Percentiles rank a stretch among this genome's conserved stretches.
phyloP scores from a whole-genome alignment of 2,797 vertebrate genomes.

The Picus viridis region DNA sequence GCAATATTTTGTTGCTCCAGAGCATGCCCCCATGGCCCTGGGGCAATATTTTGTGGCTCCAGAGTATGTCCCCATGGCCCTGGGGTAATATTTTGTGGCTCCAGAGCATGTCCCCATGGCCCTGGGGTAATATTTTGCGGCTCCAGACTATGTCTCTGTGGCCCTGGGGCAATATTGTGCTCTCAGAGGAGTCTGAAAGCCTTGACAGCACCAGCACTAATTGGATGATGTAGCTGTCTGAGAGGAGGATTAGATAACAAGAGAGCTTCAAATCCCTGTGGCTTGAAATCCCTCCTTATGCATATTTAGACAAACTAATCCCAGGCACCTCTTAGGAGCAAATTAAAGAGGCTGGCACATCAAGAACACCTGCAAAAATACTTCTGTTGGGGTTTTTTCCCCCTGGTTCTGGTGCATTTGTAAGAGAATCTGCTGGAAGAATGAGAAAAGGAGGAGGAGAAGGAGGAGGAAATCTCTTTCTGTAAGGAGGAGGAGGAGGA shows the following conservation, averaged over 20 bases:
- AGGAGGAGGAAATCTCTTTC: no score
- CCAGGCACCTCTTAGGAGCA: not conserved
- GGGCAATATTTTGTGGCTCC: no score
- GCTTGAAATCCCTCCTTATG: not conserved
- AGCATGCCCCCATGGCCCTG: no score
- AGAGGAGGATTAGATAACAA: slow-evolving; percentile 21
- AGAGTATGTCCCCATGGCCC: no score
- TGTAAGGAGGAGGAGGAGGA: not conserved
- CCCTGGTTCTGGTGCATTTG: not conserved
- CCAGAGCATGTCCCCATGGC: no score
- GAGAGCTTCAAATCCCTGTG: not conserved
- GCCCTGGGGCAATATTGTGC: not conserved
- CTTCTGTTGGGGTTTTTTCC: not conserved
- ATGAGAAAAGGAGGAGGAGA: no score
- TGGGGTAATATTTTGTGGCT: no score
- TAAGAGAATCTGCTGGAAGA: not conserved
- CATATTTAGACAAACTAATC: slow-evolving; percentile 28
- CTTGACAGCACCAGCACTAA: not conserved
- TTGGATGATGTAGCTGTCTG: not conserved
- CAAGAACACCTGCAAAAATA: not conserved
- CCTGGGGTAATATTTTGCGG: no score
- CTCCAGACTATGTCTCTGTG: no score
- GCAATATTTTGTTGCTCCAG: no score
- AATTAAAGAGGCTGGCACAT: not conserved
- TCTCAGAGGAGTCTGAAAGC: not conserved